Conservation (phyloP, 2,113 vertebrate genomes). For the Channa maculata region DNA sequence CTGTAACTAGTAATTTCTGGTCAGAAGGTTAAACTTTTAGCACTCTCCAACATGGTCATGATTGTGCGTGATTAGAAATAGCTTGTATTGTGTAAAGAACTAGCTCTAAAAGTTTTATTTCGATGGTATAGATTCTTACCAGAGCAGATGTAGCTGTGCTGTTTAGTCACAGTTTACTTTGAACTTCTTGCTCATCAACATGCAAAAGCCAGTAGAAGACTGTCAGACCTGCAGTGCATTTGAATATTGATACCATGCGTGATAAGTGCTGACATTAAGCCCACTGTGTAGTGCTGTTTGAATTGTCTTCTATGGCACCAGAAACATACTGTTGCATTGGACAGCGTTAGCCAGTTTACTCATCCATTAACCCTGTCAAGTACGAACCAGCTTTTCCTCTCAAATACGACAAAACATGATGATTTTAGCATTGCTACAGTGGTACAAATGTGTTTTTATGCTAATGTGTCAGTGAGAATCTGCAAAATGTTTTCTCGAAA, state of each 20-base stretch:
- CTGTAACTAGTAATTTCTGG: not conserved
- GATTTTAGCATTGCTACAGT: not conserved
- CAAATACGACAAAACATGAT: not conserved
- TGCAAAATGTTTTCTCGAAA: no score
- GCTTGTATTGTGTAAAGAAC: not conserved
- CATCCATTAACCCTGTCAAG: not conserved
- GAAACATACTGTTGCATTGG: slow-evolving; percentile 1
- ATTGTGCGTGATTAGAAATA: not conserved
- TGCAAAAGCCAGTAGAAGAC: slow-evolving; percentile 1
- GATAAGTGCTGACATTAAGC: slow-evolving; percentile 31
- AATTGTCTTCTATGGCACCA: not conserved
- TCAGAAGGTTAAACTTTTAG: not conserved
- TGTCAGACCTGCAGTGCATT: slow-evolving; percentile 8
- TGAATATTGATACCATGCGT: slow-evolving; percentile 30
- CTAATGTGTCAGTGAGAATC: not conserved
- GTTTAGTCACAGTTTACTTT: slow-evolving; percentile 8
- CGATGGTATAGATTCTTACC: not conserved
- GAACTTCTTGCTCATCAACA: not conserved
- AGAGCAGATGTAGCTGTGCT: not conserved
- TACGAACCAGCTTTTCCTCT: not conserved
- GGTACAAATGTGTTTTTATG: not conserved
- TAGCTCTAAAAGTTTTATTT: not conserved
- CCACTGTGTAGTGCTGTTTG: slow-evolving; percentile 11
- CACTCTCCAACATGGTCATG: not conserved
- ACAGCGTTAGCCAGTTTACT: not conserved